Evolutionary conservation across 2,888 invertebrate genomes (phyloP).

Genomic region (Nomada hirtipes): DNA sequence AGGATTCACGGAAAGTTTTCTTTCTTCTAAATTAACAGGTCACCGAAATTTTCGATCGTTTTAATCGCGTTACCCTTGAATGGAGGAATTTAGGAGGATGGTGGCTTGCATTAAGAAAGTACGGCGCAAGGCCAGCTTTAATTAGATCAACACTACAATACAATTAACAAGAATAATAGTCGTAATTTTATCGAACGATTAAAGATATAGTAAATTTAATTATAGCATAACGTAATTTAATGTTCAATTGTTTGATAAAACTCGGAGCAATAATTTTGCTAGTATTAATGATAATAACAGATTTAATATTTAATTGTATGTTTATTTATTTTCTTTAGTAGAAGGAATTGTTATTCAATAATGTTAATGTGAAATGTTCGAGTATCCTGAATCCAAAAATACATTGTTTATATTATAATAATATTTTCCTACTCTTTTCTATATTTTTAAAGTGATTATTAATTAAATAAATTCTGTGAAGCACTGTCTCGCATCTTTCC

Average conservation of each 20-base stretch:
- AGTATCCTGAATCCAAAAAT: no score
- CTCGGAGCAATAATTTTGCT: not conserved
- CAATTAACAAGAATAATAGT: no score
- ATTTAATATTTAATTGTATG: not conserved
- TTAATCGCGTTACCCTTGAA: not conserved
- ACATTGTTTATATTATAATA: not conserved
- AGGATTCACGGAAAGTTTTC: slow-evolving; percentile 52
- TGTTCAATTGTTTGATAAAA: no score
- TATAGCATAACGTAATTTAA: no score
- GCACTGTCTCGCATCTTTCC: not conserved
- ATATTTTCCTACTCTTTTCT: not conserved
- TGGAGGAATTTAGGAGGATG: not conserved
- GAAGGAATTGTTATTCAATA: no score
- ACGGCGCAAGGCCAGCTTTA: no score
- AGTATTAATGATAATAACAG: not conserved
- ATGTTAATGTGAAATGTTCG: no score
- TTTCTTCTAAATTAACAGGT: slow-evolving; percentile 28
- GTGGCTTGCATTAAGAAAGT: no score
- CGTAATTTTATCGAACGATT: no score
- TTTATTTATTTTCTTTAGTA: not conserved
- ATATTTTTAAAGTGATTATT: not conserved
- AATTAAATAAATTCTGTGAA: not conserved
- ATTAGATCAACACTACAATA: no score
- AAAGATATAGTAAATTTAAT: no score
- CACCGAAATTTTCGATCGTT: not conserved